phyloP scores from a whole-genome alignment of 2,888 invertebrate genomes.

The Drosophila nr. perissopoda region DNA sequence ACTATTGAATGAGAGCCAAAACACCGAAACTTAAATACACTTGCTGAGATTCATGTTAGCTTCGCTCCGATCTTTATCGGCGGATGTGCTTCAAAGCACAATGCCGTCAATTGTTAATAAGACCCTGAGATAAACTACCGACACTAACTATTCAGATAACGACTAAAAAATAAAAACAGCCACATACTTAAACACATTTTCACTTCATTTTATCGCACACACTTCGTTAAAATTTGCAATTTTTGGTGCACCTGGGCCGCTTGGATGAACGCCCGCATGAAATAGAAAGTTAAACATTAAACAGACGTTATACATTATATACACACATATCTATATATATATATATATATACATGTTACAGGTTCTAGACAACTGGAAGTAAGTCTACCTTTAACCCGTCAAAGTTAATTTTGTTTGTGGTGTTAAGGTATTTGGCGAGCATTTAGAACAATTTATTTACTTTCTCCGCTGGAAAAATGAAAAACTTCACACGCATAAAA shows the following conservation, averaged over 20 bases:
- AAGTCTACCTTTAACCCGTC: slow-evolving; percentile 40
- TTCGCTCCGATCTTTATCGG: slow-evolving; percentile 34
- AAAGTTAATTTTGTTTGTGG: slow-evolving; percentile 33
- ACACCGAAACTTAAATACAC: slow-evolving; percentile 12
- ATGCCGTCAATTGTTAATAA: slow-evolving; percentile 21
- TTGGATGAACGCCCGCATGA: slow-evolving; percentile 67
- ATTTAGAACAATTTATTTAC: slow-evolving; percentile 72
- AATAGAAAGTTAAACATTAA: slow-evolving; percentile 63
- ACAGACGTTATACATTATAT: neutral
- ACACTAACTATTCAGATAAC: slow-evolving; percentile 22
- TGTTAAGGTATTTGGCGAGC: slow-evolving; percentile 46
- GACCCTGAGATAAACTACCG: slow-evolving; percentile 37
- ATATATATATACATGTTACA: neutral
- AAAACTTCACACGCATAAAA: slow-evolving; percentile 68
- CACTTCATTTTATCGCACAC: slow-evolving; percentile 69
- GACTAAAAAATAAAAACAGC: neutral
- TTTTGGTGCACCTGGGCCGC: slow-evolving; percentile 66
- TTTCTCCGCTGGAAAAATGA: slow-evolving; percentile 58
- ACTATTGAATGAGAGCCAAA: slow-evolving; percentile 20
- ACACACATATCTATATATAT: neutral
- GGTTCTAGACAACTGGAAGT: slow-evolving; percentile 69
- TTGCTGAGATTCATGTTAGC: slow-evolving; percentile 6
- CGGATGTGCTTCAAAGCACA: slow-evolving; percentile 49
- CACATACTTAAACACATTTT: slow-evolving; percentile 49
- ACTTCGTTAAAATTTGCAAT: slow-evolving; percentile 67